Evolutionary conservation across 2,888 invertebrate species (phyloP).

Genomic region (Pollenia labialis): DNA sequence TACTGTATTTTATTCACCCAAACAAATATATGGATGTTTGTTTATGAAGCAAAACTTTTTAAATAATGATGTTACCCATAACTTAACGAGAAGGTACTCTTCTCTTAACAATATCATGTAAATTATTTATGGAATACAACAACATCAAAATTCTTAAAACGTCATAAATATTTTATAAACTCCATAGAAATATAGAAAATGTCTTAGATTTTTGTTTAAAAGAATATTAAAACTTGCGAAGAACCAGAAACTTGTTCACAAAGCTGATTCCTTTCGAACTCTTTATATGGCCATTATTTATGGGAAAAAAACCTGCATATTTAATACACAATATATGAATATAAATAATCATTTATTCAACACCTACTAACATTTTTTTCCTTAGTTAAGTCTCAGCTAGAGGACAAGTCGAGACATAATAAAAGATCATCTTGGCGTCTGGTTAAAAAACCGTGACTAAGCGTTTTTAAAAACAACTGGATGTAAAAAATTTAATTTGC

Average conservation of each 20-base stretch:
- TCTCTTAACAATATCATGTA: constrained; percentile 43
- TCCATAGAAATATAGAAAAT: constrained; percentile 8
- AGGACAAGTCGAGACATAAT: constrained; percentile 34
- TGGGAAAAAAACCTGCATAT: constrained; percentile 25
- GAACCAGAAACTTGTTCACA: constrained; percentile 40
- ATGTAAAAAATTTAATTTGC: constrained; percentile 37
- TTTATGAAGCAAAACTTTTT: constrained; percentile 6
- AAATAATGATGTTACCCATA: constrained; percentile 47
- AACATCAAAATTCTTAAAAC: background rate
- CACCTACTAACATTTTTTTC: constrained; percentile 59
- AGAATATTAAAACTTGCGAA: background rate
- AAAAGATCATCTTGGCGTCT: constrained; percentile 58
- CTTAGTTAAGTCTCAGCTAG: constrained; percentile 1
- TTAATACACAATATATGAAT: constrained; percentile 20
- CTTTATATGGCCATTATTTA: constrained; percentile 29
- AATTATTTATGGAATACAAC: constrained; percentile 49
- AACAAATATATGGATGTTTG: constrained; percentile 17
- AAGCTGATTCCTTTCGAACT: constrained; percentile 8
- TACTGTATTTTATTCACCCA: background rate
- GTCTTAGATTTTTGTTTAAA: constrained; percentile 10
- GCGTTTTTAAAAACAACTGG: background rate
- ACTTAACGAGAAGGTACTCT: constrained; percentile 13
- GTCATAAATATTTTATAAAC: constrained; percentile 52
- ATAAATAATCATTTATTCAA: constrained; percentile 64
- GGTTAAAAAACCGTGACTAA: constrained; percentile 58